These are phyloP conservation scores for Napeogenes sylphis DNA, from an alignment of 2,888 invertebrate species.

Conservation along the genomic window DNA sequence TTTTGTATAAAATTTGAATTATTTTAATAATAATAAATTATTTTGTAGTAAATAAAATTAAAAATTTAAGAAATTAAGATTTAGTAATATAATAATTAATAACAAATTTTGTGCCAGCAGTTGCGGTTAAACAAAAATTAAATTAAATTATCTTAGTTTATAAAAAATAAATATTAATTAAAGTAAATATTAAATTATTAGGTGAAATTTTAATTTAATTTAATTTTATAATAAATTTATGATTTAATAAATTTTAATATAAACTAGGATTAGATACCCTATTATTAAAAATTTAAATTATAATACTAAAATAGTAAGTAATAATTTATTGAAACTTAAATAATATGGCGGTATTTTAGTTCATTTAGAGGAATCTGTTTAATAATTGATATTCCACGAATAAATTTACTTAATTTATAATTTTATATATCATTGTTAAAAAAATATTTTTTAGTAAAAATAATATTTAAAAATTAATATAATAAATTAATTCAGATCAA, in stretches of 20 bases:
- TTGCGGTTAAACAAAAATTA: conserved; percentile 82
- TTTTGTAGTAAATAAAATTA: conserved; percentile 20
- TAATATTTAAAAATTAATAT: conserved; percentile 61
- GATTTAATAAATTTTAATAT: conserved; percentile 65
- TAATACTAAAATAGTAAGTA: conserved; percentile 77
- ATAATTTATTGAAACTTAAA: conserved; percentile 80
- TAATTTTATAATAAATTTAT: conserved; percentile 52
- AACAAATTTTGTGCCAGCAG: conserved; percentile 83
- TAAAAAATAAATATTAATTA: conserved; percentile 53
- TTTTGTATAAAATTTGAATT: conserved; percentile 57
- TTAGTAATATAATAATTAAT: conserved; percentile 78
- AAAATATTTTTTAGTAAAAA: conserved; percentile 65
- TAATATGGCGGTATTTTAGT: conserved; percentile 82
- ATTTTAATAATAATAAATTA: conserved; percentile 51
- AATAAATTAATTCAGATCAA: conserved; percentile 82
- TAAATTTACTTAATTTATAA: conserved; percentile 72
- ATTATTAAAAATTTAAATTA: conserved; percentile 77
- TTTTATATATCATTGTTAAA: conserved; percentile 70
- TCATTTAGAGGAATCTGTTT: conserved; percentile 83
- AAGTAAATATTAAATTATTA: conserved; percentile 68
- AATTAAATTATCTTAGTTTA: conserved; percentile 69
- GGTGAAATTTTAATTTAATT: conserved; percentile 78
- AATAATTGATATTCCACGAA: conserved; percentile 82
- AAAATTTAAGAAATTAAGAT: conserved; percentile 78
- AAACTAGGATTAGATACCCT: conserved; percentile 85